Evolutionary conservation across 2,113 vertebrate species (phyloP), one percentile per base, ranked within the genome.

Genomic region (Phaethornis superciliosus): DNA sequence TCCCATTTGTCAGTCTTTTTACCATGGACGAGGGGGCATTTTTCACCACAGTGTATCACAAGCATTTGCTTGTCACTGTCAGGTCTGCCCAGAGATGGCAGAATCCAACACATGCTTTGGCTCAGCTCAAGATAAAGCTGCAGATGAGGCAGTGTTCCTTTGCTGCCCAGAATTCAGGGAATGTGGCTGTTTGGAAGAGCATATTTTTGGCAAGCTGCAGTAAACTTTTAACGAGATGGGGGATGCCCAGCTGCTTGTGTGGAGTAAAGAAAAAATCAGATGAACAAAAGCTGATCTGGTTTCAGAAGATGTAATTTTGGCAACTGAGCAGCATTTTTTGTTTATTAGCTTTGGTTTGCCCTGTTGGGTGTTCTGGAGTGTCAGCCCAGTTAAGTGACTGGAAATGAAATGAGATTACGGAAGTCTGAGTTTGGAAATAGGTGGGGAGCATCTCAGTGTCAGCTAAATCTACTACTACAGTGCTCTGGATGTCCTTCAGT

Each of bases 161-260:
- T 70, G 23, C 70, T 33, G 55, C 42, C n/a, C 71, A 91, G 67
- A 87, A 89, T 75, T 87, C 70, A 23, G 93, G 62, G 67, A 82
- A 94, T 37, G 55, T 52, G 64, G 59, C 35, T 91, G 58, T 79
- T 80, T 77, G 79, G 55, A 82, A 67, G 37, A 65, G 67, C 27
- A 10, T 26, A 4, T 62, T 82, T 92, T 74, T 77, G 69, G 70
- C 72, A 72, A 79, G 35, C 7, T 63, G 44, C 46, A 26, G 47
- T 23, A 83, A 86, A 81, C 32, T 32, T 82, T 69, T 62, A 65
- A 5, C 0, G 2, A 51, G 51, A 54, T 69, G 27, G 8, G 8
- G n/a, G 62, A 42, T 94, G 77, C 52, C 37, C 59, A 20, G 46
- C 55, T 72, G 40, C 68, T 76, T 6, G 1, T 4, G 0, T 15